A percentile compares a stretch with the other conserved stretches of the same genome.
Conservation (phyloP, 2,113 vertebrate genomes). For the Phocoena phocoena region DNA sequence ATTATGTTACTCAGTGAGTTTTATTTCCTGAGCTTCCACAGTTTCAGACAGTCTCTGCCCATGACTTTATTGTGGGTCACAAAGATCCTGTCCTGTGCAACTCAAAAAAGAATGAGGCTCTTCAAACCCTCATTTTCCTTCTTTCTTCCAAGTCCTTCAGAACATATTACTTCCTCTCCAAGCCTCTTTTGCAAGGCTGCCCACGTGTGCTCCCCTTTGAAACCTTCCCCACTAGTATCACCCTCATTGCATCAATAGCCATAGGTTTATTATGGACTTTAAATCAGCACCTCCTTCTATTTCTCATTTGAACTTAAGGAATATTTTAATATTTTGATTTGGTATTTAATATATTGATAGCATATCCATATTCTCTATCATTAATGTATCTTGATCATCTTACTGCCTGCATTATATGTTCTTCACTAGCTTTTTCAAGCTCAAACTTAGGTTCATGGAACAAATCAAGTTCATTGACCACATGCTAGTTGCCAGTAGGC, state of each 20-base stretch:
- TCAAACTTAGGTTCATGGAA: not conserved
- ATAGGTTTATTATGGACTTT: not conserved
- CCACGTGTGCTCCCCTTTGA: not conserved
- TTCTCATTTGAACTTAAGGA: slow-evolving; percentile 10
- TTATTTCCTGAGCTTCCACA: not conserved
- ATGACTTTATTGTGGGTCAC: not conserved
- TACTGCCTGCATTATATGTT: not conserved
- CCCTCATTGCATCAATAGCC: not conserved
- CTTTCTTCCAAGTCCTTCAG: not conserved
- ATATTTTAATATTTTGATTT: slow-evolving; percentile 2
- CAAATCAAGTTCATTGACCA: slow-evolving; percentile 16
- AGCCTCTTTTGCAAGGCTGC: not conserved
- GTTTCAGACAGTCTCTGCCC: not conserved
- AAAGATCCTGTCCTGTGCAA: not conserved
- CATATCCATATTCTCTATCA: not conserved
- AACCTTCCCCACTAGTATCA: not conserved
- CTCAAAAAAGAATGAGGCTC: not conserved
- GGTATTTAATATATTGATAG: not conserved
- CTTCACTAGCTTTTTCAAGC: not conserved
- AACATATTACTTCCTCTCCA: not conserved
- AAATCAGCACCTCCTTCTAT: not conserved
- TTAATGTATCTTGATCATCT: not conserved
- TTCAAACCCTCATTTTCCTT: not conserved
- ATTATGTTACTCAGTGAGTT: not conserved
- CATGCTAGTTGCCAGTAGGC: not conserved